Evolutionary conservation across 2,888 invertebrate species (phyloP).

Genomic region (Cryptophagus acutangulus): DNA sequence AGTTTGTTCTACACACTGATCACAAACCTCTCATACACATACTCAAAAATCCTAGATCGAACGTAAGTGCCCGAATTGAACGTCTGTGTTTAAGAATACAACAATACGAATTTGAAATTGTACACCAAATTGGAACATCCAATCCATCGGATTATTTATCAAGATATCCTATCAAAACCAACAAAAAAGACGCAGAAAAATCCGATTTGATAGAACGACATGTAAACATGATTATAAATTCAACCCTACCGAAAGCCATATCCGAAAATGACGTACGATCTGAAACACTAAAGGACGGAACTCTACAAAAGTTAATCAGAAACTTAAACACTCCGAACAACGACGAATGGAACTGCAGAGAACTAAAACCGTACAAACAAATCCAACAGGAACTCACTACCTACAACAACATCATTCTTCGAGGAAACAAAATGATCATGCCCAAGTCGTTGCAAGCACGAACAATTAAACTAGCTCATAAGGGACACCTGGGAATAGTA

Average conservation of each 20-base stretch:
- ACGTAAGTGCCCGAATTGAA: slow-evolving; percentile 18
- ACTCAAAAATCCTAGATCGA: slow-evolving; percentile 12
- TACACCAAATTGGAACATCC: slow-evolving; percentile 16
- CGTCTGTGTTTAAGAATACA: slow-evolving; percentile 15
- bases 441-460: slow-evolving; percentile 8
- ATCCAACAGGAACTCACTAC: slow-evolving; percentile 13
- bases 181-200: slow-evolving; percentile 7
- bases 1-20: slow-evolving; percentile 12
- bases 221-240: slow-evolving; percentile 14
- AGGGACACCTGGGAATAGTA: slow-evolving; percentile 13
- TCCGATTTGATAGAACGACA: slow-evolving; percentile 13
- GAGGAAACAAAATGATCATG: slow-evolving; percentile 9
- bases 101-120: slow-evolving; percentile 15
- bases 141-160: slow-evolving; percentile 22
- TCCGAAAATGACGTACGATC: slow-evolving; percentile 14
- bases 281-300: slow-evolving; percentile 13
- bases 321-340: slow-evolving; percentile 2
- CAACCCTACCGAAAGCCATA: slow-evolving; percentile 5
- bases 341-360: slow-evolving; percentile 6
- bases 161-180: slow-evolving; percentile 15
- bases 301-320: slow-evolving; percentile 8
- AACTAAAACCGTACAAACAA: slow-evolving; percentile 10
- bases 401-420: slow-evolving; percentile 11
- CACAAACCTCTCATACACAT: slow-evolving; percentile 11
- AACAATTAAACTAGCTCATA: slow-evolving; percentile 16